A percentile compares a stretch with the other conserved stretches of the same genome.
Evolutionary conservation across 1,140 invertebrate genomes (phyloP).

Genomic region (Neodiprion fabricii): DNA sequence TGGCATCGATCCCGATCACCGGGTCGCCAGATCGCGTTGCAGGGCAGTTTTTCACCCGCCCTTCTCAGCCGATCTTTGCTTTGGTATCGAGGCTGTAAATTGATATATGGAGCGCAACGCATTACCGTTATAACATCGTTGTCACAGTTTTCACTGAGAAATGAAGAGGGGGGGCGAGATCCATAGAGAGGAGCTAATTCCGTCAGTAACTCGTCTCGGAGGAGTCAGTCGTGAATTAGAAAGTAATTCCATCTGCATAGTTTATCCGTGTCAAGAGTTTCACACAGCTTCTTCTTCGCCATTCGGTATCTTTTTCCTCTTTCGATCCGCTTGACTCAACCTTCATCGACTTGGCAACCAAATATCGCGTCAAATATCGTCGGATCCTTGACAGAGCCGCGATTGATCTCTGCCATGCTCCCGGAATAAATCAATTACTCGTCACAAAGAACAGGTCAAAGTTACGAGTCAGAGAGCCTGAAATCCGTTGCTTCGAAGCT

Average conservation of each 20-base stretch:
- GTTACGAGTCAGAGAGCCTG: too few relatives aligned
- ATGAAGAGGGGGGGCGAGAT: neutral
- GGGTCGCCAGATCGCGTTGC: too few relatives aligned
- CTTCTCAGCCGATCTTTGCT: neutral
- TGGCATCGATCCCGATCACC: too few relatives aligned
- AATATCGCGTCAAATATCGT: neutral
- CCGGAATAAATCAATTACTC: too few relatives aligned
- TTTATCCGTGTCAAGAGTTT: conserved; percentile 6
- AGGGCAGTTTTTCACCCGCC: neutral
- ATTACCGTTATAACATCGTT: conserved; percentile 9
- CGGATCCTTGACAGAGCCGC: too few relatives aligned
- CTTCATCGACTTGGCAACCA: neutral
- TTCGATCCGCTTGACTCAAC: neutral
- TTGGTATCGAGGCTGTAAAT: conserved; percentile 6
- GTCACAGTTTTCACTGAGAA: neutral
- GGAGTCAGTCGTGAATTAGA: neutral
- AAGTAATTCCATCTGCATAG: conserved; percentile 13
- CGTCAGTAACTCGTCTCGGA: too few relatives aligned
- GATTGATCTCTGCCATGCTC: too few relatives aligned
- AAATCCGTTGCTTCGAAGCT: too few relatives aligned
- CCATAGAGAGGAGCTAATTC: too few relatives aligned
- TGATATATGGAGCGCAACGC: conserved; percentile 17
- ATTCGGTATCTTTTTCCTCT: neutral
- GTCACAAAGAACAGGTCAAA: too few relatives aligned
- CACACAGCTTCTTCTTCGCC: neutral